Evolutionary conservation across 2,797 vertebrate species (phyloP).

Genomic region (Pseudomugil tenellus): DNA sequence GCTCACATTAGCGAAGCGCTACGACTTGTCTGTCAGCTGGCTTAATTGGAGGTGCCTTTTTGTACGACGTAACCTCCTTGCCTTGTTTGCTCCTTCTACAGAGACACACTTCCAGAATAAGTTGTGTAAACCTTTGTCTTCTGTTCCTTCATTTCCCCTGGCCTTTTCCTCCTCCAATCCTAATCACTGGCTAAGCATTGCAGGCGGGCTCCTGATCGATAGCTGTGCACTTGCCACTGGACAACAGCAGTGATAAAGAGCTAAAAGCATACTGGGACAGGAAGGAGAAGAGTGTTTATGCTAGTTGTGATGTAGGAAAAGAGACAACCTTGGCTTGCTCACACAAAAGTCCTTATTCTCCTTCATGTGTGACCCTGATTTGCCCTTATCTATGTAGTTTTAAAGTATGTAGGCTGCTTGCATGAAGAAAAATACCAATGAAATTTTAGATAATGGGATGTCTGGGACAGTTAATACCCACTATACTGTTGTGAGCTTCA

Average conservation of each 20-base stretch:
- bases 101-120: constrained; percentile 69
- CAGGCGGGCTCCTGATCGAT: constrained; percentile 70
- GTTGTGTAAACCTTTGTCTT: constrained; percentile 71
- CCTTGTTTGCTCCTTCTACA: constrained; percentile 76
- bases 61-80: constrained; percentile 81
- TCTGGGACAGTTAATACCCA: neutral
- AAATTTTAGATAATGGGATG: neutral
- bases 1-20: constrained; percentile 81
- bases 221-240: constrained; percentile 60
- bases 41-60: constrained; percentile 86
- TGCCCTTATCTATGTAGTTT: neutral
- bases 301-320: constrained; percentile 22
- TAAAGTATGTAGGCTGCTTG: neutral
- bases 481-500: neutral
- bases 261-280: constrained; percentile 58
- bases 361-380: neutral
- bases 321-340: constrained; percentile 19
- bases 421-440: neutral
- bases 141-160: constrained; percentile 44
- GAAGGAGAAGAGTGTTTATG: constrained; percentile 37
- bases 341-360: constrained; percentile 1
- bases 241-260: constrained; percentile 73
- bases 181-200: constrained; percentile 63
- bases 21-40: constrained; percentile 84
- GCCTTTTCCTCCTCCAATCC: constrained; percentile 32